Evolutionary conservation across 1,140 invertebrate species (phyloP).

Genomic region (Drosophila jambulina): DNA sequence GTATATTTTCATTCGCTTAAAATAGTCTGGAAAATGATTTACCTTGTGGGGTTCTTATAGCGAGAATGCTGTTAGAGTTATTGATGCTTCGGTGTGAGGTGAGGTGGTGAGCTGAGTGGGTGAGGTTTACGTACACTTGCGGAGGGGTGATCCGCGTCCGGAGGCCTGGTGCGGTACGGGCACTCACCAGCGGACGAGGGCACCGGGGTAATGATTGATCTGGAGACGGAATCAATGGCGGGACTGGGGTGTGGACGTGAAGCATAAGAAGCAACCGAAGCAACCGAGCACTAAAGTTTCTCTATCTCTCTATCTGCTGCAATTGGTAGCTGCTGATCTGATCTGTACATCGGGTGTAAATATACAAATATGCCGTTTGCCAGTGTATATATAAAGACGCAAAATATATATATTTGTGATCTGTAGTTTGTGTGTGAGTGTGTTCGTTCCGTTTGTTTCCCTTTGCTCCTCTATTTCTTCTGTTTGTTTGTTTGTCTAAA

Average conservation of each 20-base stretch:
- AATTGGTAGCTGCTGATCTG: constrained; percentile 24
- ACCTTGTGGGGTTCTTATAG: constrained; percentile 22
- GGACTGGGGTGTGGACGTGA: constrained; percentile 33
- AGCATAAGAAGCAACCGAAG: constrained; percentile 66
- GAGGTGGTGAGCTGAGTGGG: constrained; percentile 5
- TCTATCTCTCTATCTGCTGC: constrained; percentile 29
- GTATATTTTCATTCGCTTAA: constrained; percentile 46
- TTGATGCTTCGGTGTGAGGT: constrained; percentile 29
- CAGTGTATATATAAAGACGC: constrained; percentile 75
- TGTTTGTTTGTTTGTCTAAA: constrained; percentile 60
- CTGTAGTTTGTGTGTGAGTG: constrained; percentile 53
- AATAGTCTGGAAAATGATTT: constrained; percentile 50
- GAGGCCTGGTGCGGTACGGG: constrained; percentile 8
- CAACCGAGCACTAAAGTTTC: constrained; percentile 49
- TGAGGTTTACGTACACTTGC: constrained; percentile 42
- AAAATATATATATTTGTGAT: constrained; percentile 67
- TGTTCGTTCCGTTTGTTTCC: constrained; percentile 35
- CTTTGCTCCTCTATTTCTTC: constrained; percentile 24
- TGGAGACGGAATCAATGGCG: constrained; percentile 19
- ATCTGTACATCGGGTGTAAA: constrained; percentile 56
- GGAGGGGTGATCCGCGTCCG: constrained; percentile 3
- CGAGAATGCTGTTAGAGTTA: constrained; percentile 40
- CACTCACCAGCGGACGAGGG: not conserved
- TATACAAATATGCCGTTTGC: constrained; percentile 67
- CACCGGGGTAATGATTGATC: constrained; percentile 28